Evolutionary conservation across 2,888 invertebrate genomes (phyloP), one percentile per base, ranked within the genome.

Genomic region (Agrotis clavis): DNA sequence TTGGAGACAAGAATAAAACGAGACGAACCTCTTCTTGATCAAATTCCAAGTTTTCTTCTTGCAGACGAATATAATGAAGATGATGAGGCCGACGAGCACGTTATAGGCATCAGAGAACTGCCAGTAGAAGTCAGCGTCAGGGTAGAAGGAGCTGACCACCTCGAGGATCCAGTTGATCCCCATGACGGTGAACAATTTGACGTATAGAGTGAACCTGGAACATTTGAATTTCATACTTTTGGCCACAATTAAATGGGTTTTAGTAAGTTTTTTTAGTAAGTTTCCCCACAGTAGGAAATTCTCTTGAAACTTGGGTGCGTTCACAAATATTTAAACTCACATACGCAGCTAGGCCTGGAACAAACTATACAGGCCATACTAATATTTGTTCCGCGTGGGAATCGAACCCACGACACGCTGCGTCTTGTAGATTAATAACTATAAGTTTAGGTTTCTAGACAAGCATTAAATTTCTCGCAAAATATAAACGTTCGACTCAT

Each of bases 131-230:
- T 92, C 81, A 0, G 95, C 94, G 14, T 95, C 87, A 0, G 95
- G 94, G 67, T 96, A 97, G 6, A 97, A 79, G 92, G 97, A 97
- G 51, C 97, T 97, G 74, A 98, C 90, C 47, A 98, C 96, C 87
- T 98, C 98, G 92, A 97, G 95, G n/a, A 97, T 95, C 98, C 98
- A 98, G 90, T 97, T 98, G 77, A 98, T 96, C 2, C 98, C 98
- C 98, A 98, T 98, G 13, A 98, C 97, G 70, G 97, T 93, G 87
- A 98, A 97, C 25, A 98, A 92, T 88, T 98, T 98, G 77, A 98
- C 83, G 90, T 98, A 98, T 1, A 98, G 93, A 70, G 97, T 94
- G 81, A 97, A 97, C 89, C 98, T 98, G 94, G n/a, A 93, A 92
- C 73, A 79, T 67, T 71, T 78, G 9, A 84, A 81, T 50, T 16